phyloP scores from a whole-genome alignment of 2,113 vertebrate species.

The Hyperopisus bebe region DNA sequence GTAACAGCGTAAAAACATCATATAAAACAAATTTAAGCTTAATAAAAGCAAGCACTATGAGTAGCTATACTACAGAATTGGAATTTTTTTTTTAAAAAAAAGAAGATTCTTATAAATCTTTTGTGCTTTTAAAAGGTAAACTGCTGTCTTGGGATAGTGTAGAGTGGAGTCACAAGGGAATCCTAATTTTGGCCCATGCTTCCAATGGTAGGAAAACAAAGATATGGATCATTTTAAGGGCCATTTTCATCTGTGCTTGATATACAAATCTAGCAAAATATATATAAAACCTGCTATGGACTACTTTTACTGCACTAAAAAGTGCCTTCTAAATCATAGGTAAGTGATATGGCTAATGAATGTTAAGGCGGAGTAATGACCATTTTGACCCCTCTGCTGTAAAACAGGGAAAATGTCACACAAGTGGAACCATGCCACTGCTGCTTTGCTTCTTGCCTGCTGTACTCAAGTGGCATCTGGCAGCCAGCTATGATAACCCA shows the following conservation, averaged over 20 bases:
- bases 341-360: neutral
- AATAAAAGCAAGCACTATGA: neutral
- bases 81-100: neutral
- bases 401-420: neutral
- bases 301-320: neutral
- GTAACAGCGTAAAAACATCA: neutral
- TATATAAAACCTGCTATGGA: neutral
- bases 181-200: neutral
- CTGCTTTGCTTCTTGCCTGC: conserved; percentile 76
- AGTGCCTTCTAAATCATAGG: neutral
- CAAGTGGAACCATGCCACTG: conserved; percentile 53
- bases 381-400: neutral
- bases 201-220: neutral
- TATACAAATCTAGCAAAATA: neutral
- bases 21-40: neutral
- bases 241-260: neutral
- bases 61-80: neutral
- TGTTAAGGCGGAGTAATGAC: conserved; percentile 23
- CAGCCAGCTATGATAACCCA: conserved; percentile 85
- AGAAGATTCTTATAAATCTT: neutral
- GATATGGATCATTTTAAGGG: neutral
- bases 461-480: conserved; percentile 97
- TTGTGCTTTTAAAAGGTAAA: neutral
- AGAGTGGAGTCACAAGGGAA: neutral
- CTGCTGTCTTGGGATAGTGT: neutral